Conservation (phyloP, 2,888 invertebrate species). For the Cabera pusaria region DNA sequence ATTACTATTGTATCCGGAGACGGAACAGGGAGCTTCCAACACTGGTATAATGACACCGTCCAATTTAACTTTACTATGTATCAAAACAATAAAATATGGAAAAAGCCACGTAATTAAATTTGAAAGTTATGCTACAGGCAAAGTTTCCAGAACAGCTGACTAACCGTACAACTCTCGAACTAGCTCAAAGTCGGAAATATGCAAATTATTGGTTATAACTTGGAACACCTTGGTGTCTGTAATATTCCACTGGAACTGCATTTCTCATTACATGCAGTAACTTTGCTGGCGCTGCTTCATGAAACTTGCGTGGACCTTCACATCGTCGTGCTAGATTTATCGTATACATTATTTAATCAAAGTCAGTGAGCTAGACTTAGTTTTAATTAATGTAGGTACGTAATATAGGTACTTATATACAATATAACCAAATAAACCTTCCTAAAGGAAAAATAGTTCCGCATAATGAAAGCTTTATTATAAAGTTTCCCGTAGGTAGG, state of each 20-base stretch:
- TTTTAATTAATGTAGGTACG: no score
- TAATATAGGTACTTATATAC: no score
- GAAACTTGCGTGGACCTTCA: no score
- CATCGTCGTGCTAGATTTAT: no score
- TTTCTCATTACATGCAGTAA: conserved; percentile 28
- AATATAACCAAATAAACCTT: no score
- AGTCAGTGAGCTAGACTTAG: no score
- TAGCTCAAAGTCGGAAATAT: conserved; percentile 34
- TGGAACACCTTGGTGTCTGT: conserved; percentile 29
- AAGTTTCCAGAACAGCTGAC: conserved; percentile 18
- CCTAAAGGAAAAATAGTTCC: no score
- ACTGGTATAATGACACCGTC: conserved; percentile 14
- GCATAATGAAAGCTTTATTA: no score
- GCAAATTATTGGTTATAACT: conserved; percentile 35
- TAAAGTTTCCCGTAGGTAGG: no score
- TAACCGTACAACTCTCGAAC: conserved; percentile 34
- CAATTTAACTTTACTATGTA: conserved; percentile 15
- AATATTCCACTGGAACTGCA: conserved; percentile 32
- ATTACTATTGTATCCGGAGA: conserved; percentile 5
- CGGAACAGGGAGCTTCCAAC: conserved; percentile 1
- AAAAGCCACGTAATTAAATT: conserved; percentile 13
- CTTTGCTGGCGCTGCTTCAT: conserved; percentile 15
- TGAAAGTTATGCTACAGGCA: conserved; percentile 18
- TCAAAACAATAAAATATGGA: conserved; percentile 17
- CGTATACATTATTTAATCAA: no score